Percentiles rank a stretch among this genome's conserved stretches.
Evolutionary conservation across 2,888 invertebrate genomes (phyloP).

Genomic region (Drosophila siamana): DNA sequence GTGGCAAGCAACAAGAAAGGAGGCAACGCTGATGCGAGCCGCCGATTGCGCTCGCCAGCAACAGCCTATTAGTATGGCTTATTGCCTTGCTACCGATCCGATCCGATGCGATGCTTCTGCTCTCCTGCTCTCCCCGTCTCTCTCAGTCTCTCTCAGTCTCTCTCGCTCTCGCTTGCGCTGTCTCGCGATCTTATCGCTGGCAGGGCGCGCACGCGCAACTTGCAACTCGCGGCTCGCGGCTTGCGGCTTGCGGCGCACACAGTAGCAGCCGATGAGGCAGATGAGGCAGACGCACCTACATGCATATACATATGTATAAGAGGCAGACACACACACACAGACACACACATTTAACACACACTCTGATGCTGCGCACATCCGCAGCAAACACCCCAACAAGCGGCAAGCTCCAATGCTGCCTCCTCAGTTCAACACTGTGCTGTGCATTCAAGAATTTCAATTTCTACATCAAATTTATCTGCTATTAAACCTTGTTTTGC

Average conservation of each 20-base stretch:
- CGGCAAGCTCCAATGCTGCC: conserved; percentile 14
- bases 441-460: not conserved
- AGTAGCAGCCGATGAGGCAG: conserved; percentile 28
- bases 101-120: too few species aligned
- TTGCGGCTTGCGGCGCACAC: conserved; percentile 47
- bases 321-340: conserved; percentile 6
- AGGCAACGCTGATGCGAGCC: conserved; percentile 51
- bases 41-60: conserved; percentile 57
- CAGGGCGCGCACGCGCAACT: conserved; percentile 75
- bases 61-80: conserved; percentile 78
- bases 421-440: conserved; percentile 5
- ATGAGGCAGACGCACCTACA: conserved; percentile 48
- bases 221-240: conserved; percentile 54
- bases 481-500: too few species aligned
- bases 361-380: not conserved
- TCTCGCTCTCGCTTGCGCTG: not conserved
- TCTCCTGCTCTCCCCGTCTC: not conserved
- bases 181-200: conserved; percentile 63
- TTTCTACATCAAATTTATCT: too few species aligned
- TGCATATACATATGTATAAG: conserved; percentile 7
- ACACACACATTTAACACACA: conserved; percentile 2
- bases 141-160: not conserved
- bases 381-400: conserved; percentile 1
- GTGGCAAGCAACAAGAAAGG: not conserved
- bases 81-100: conserved; percentile 63